Conservation (phyloP, 1,140 invertebrate species). For the Prorops nasuta region DNA sequence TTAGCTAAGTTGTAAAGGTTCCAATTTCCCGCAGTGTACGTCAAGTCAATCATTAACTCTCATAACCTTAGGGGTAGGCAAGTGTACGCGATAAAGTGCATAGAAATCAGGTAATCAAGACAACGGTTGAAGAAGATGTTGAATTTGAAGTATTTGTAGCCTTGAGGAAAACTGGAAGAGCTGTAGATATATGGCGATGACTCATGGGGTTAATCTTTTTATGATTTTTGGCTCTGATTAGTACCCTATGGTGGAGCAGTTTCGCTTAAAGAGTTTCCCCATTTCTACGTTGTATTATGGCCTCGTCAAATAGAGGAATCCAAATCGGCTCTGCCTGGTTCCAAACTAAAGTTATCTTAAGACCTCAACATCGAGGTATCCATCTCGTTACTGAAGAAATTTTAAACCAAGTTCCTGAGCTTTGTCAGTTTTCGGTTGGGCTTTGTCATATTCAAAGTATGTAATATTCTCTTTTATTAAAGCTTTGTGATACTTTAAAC, state of each 20-base stretch:
- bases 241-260: neutral
- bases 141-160: slow-evolving; percentile 15
- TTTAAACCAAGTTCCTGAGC: slow-evolving; percentile 86
- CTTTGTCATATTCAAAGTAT: slow-evolving; percentile 95
- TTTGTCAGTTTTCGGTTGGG: slow-evolving; percentile 89
- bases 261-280: neutral
- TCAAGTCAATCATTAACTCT: slow-evolving; percentile 50
- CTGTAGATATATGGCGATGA: neutral
- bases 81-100: slow-evolving; percentile 14
- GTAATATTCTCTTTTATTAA: slow-evolving; percentile 45
- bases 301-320: slow-evolving; percentile 81
- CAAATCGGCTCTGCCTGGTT: slow-evolving; percentile 94
- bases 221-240: neutral
- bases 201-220: neutral
- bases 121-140: slow-evolving; percentile 15
- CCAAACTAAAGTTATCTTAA: slow-evolving; percentile 92
- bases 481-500: neutral
- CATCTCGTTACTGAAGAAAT: slow-evolving; percentile 95
- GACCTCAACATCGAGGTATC: slow-evolving; percentile 90
- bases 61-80: slow-evolving; percentile 49
- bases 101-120: slow-evolving; percentile 16
- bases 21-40: no score
- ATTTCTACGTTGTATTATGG: slow-evolving; percentile 62
- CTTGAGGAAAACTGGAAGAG: slow-evolving; percentile 1
- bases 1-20: no score